These are phyloP conservation scores for Oxyteleia sp. DNA, from an alignment of 2,888 invertebrate species.

Conservation along the genomic window DNA sequence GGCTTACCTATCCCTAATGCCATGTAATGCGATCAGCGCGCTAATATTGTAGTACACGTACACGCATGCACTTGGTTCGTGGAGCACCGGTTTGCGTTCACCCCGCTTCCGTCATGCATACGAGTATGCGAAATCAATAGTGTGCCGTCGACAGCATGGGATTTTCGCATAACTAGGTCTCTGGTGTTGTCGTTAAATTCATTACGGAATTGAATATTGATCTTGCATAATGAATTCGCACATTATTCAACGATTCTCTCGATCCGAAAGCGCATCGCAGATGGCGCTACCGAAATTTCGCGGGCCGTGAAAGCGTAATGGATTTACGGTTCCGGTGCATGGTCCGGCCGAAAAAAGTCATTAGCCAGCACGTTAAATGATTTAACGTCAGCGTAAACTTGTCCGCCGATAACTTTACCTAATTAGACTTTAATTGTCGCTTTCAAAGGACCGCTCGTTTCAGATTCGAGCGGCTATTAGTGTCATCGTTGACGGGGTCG, in stretches of 20 bases:
- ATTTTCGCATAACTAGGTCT: conserved; percentile 78
- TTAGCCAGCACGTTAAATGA: conserved; percentile 22
- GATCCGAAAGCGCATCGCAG: conserved; percentile 10
- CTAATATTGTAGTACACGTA: conserved; percentile 77
- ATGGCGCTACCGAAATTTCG: conserved; percentile 27
- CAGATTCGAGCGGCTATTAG: conserved; percentile 77
- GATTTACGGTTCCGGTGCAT: conserved; percentile 9
- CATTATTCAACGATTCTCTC: conserved; percentile 1
- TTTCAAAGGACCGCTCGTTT: conserved; percentile 39
- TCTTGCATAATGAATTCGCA: conserved; percentile 20
- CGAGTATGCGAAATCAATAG: conserved; percentile 82
- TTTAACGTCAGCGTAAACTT: conserved; percentile 28
- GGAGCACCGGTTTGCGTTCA: conserved; percentile 32
- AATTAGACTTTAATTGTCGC: conserved; percentile 67
- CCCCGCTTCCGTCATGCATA: conserved; percentile 66
- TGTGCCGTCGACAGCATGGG: conserved; percentile 76
- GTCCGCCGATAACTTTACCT: conserved; percentile 48
- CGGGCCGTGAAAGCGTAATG: conserved; percentile 23
- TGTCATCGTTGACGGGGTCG: no score
- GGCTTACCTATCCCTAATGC: conserved; percentile 86
- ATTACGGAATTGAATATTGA: conserved; percentile 30
- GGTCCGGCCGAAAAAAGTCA: conserved; percentile 24
- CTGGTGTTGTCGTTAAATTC: conserved; percentile 51
- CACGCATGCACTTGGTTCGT: conserved; percentile 60
- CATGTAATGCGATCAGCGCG: conserved; percentile 87